Evolutionary conservation across 2,113 vertebrate genomes (phyloP), one percentile per base, ranked within the genome.

Genomic region (Accipiter cooperii): DNA sequence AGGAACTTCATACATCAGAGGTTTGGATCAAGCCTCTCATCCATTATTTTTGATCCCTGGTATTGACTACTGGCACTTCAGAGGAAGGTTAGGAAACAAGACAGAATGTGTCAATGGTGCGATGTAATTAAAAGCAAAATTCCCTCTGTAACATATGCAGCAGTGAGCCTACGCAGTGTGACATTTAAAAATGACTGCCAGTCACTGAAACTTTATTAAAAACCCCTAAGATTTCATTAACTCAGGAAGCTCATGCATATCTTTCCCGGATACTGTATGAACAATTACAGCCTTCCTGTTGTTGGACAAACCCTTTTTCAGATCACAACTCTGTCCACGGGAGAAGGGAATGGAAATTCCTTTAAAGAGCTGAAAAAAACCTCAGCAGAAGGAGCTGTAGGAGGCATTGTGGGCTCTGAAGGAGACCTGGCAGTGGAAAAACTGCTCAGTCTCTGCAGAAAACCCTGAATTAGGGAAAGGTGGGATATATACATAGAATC

Each of bases 231-330:
- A 89, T 69, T 94, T 93, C 75, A 93, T 76, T 89, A 92, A 31
- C 69, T 92, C 90, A 81, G 89, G 77, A 96, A 95, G 86, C 55
- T 87, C 89, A 81, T 87, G 86, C 80, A 78, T 97, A 95, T 89
- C 86, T 95, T 93, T 92, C 80, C 87, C 61, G 89, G 93, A 97
- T 87, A n/a, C 73, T 91, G 91, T 91, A 90, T 57, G 91, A 95
- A 96, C 93, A 96, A 93, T 95, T 71, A 36, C 78, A 81, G 70
- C 87, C 58, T 96, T 97, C 93, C 91, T 95, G 96, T 93, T 93
- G 57, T 60, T 93, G 89, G 87, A 93, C 89, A 83, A 96, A 96
- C 78, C 38, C 66, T 87, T 89, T 91, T 84, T 76, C 74, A 82
- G 84, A 85, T 82, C 74, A 57, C 86, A 95, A 60, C 52, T 91